A percentile compares a stretch with the other conserved stretches of the same genome.
phyloP scores from a whole-genome alignment of 1,140 invertebrate genomes.

The Helicoverpa zea region DNA sequence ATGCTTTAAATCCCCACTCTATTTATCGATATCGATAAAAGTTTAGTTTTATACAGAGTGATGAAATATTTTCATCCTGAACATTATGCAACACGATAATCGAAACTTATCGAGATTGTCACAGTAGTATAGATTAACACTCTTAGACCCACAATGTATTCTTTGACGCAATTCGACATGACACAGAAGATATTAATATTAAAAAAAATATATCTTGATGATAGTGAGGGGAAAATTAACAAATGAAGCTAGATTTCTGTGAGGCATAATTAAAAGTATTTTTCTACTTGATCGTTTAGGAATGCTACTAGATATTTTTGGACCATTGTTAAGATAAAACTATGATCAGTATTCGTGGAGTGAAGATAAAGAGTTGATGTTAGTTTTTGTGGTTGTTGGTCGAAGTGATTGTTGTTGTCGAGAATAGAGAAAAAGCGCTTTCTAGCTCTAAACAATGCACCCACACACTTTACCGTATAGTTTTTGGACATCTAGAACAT shows the following conservation, averaged over 20 bases:
- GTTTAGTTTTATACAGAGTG: constrained; percentile 38
- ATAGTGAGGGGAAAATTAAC: constrained; percentile 73
- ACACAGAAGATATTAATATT: constrained; percentile 35
- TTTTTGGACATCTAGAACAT: constrained; percentile 51
- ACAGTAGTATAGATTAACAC: constrained; percentile 81
- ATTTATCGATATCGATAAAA: constrained; percentile 25
- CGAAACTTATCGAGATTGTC: constrained; percentile 78
- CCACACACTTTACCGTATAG: constrained; percentile 43
- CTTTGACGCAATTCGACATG: constrained; percentile 64
- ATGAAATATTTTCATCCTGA: constrained; percentile 66
- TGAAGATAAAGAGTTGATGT: constrained; percentile 69
- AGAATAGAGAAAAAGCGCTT: constrained; percentile 73
- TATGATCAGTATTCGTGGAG: constrained; percentile 80
- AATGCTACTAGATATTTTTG: constrained; percentile 86
- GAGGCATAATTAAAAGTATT: constrained; percentile 83
- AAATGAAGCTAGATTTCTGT: constrained; percentile 80
- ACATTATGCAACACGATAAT: constrained; percentile 76
- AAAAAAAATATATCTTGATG: constrained; percentile 66
- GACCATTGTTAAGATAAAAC: constrained; percentile 84
- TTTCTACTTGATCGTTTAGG: constrained; percentile 86
- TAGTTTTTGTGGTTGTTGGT: constrained; percentile 77
- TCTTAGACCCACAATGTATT: constrained; percentile 73
- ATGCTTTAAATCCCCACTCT: constrained; percentile 29
- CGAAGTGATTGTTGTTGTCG: constrained; percentile 72
- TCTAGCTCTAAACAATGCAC: constrained; percentile 65